phyloP scores from a whole-genome alignment of 2,797 vertebrate species.

The Menidia menidia region DNA sequence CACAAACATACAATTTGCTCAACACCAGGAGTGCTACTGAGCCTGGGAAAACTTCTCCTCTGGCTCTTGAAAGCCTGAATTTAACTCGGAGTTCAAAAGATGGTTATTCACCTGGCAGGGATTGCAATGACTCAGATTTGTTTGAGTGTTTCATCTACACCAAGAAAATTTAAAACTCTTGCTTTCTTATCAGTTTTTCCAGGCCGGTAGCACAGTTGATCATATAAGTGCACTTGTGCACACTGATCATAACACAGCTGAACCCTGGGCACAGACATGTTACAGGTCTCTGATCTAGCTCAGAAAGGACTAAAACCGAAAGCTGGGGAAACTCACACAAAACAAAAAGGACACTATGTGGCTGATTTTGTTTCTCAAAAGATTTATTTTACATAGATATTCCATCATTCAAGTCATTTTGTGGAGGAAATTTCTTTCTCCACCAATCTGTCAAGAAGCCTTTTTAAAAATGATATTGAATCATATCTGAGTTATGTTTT shows the following conservation, averaged over 20 bases:
- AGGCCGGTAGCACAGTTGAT: no score
- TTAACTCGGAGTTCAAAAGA: not conserved
- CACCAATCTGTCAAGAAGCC: not conserved
- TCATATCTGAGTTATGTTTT: no score
- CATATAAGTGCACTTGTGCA: no score
- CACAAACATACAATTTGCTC: constrained; percentile 1
- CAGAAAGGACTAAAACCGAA: not conserved
- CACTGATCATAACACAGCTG: not conserved
- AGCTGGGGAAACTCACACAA: not conserved
- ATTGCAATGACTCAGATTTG: not conserved
- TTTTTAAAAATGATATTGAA: not conserved
- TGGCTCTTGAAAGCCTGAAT: not conserved
- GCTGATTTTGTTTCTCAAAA: not conserved
- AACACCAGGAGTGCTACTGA: not conserved
- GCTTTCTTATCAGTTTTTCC: no score
- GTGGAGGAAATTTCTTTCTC: not conserved
- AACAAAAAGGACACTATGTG: not conserved
- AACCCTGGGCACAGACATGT: not conserved
- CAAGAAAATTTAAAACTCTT: not conserved
- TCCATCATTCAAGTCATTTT: not conserved
- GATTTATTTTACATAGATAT: not conserved
- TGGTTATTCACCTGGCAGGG: not conserved
- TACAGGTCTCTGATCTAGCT: not conserved
- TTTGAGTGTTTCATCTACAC: not conserved
- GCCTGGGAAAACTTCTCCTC: not conserved